phyloP scores from a whole-genome alignment of 1,140 invertebrate genomes.

The Mesaphorura yosii region DNA sequence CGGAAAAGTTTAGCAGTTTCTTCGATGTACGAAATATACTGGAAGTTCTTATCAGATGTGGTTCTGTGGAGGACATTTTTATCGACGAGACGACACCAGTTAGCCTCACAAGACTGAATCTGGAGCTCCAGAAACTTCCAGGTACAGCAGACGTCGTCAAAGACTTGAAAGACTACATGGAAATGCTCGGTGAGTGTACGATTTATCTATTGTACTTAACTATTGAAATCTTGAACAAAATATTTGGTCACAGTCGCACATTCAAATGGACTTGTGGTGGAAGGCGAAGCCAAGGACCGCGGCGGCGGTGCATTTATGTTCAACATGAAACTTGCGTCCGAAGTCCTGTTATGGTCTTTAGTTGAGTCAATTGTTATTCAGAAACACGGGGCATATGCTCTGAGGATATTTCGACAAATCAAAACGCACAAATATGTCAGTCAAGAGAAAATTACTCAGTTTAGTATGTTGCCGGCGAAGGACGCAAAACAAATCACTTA shows the following conservation, averaged over 20 bases:
- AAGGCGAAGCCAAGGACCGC: slow-evolving; percentile 10
- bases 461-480: slow-evolving; percentile 30
- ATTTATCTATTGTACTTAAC: not conserved
- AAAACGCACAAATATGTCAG: slow-evolving; percentile 26
- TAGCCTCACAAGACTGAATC: not conserved
- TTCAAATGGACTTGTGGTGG: not conserved
- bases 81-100: slow-evolving; percentile 1
- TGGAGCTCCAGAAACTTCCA: not conserved
- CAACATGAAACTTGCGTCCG: slow-evolving; percentile 10
- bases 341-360: slow-evolving; percentile 17
- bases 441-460: slow-evolving; percentile 24
- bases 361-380: slow-evolving; percentile 25
- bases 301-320: slow-evolving; percentile 15
- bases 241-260: not conserved
- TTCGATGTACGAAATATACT: slow-evolving; percentile 11
- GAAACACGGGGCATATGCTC: slow-evolving; percentile 24
- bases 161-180: slow-evolving; percentile 8
- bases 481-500: slow-evolving; percentile 29
- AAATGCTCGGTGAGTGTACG: slow-evolving; percentile 8
- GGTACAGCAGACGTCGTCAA: not conserved
- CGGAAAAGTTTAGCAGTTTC: slow-evolving; percentile 7
- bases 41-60: slow-evolving; percentile 4
- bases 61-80: not conserved
- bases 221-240: not conserved
- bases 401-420: slow-evolving; percentile 30